A percentile compares a stretch with the other conserved stretches of the same genome.
These are phyloP conservation scores for Dasysyrphus albostriatus DNA, from an alignment of 2,888 invertebrate species.

Conservation along the genomic window DNA sequence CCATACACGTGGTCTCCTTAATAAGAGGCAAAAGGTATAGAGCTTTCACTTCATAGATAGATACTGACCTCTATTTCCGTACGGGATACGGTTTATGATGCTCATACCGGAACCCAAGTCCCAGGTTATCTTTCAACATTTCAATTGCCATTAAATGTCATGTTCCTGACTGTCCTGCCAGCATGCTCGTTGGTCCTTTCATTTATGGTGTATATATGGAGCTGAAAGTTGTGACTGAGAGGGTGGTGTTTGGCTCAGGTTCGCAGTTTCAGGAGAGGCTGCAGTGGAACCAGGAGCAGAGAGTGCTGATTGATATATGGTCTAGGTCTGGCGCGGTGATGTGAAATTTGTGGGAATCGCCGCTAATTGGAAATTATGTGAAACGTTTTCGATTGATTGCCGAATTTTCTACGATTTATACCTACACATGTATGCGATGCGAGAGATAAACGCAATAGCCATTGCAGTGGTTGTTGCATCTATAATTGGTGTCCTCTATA, in stretches of 20 bases:
- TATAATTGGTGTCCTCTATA: neutral
- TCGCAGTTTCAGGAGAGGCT: neutral
- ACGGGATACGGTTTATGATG: slow-evolving; percentile 45
- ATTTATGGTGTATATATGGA: slow-evolving; percentile 7
- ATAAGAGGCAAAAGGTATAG: slow-evolving; percentile 34
- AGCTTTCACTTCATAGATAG: slow-evolving; percentile 5
- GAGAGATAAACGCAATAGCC: slow-evolving; percentile 66
- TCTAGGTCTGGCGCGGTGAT: slow-evolving; percentile 41
- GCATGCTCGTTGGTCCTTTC: neutral
- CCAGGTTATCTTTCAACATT: slow-evolving; percentile 60
- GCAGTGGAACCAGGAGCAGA: neutral
- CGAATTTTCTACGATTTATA: slow-evolving; percentile 72
- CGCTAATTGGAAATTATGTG: slow-evolving; percentile 76
- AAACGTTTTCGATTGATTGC: slow-evolving; percentile 74
- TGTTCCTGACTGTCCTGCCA: slow-evolving; percentile 34
- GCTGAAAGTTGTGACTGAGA: neutral
- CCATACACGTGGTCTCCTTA: neutral
- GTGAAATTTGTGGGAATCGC: slow-evolving; percentile 72
- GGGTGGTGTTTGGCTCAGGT: neutral
- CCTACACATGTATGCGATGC: slow-evolving; percentile 36
- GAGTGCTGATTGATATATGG: slow-evolving; percentile 28
- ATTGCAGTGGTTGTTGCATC: slow-evolving; percentile 46
- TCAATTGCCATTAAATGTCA: slow-evolving; percentile 71
- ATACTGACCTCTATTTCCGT: slow-evolving; percentile 58
- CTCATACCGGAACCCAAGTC: slow-evolving; percentile 26